Base-by-base conservation (phyloP, 2,888 invertebrate genomes). In the Mesoligia furuncula region DNA sequence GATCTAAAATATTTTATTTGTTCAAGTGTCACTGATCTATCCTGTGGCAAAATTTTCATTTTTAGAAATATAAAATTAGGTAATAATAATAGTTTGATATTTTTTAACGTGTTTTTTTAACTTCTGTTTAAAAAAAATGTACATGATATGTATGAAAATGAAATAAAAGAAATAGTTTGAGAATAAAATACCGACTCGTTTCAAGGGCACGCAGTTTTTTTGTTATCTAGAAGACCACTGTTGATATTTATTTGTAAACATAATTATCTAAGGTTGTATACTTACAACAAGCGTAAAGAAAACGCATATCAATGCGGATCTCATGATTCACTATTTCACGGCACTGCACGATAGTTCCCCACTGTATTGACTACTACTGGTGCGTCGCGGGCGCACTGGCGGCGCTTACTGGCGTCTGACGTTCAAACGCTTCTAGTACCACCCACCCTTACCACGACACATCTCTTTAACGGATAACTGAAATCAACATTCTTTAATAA, bases 231-330 rank as follows among this genome's bases (percentile, higher is more conserved):
- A 17, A 5, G 20, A 17, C 39, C 20, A 20, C 6, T 51, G n/a
- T 51, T 72, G 27, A 64, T 36, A 11, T 48, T 65, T 17, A 42
- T 67, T 66, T 51, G 62, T 71, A 71, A 59, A 69, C n/a, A 68
- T 51, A 42, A 64, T 59, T 9, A 36, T 57, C 7, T 42, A 9
- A 39, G 27, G 27, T 45, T 54, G 57, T 62, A 78, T 84, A 96
- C 96, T 96, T 83, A 96, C 96, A 90, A 96, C 83, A 72, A 91
- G 90, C 89, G 94, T 91, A 87, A 95, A 91, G 91, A 95, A 93
- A 91, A 95, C 93, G 93, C 94, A 95, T 88, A 94, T 85, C 85
- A 95, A 88, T 83, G 93, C 94, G 91, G 94, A 92, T 94, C 93
- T 92, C 96, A 96, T 96, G 87, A 93, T 95, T 87, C 95, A 94